Evolutionary conservation across 92 coral and sea anemone species (phyloP), one percentile per base, ranked within the genome.

Genomic region (Montipora capitata): DNA sequence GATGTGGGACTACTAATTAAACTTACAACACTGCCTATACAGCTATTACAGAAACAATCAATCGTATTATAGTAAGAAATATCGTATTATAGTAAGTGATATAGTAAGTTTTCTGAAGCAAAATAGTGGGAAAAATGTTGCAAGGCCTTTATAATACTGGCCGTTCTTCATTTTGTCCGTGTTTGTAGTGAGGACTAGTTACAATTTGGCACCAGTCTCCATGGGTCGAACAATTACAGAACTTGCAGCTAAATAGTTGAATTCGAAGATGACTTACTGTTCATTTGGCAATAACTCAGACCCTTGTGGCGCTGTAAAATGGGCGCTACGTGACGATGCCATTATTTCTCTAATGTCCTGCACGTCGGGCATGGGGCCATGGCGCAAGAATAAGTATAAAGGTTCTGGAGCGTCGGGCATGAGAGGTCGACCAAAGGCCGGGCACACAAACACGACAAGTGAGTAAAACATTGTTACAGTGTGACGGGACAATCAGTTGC

Each of bases 331-430:
- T 66, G 72, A 66, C 35, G 72, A 12, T 66, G 39, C 0, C 72
- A 66, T 66, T 16, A 66, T 66, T 66, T 16, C 72, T 66, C 72
- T 39, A 11, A 11, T 18, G 72, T 11, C 72, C 72, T 66, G 72
- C 72, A 66, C 17, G 72, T 66, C 40, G 43, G 72, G 4, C 72
- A 66, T 66, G 72, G 72, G 72, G 17, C 72, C 72, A 16, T 66
- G 72, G 72, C 72, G 3, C 0, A 7, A 66, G 35, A 11, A 66
- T 66, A 57, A 57, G n/a, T 57, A 57, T 1, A 57, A 66, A 66
- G 72, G 72, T 66, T 66, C 72, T 0, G 72, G 72, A 11, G 72
- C 72, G 72, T 66, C 72, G 72, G 72, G 72, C 72, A 66, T 66
- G 18, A 66, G 72, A 18, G 72, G 72, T 66, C 72, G 72, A 66